phyloP scores from a whole-genome alignment of 2,797 vertebrate genomes.

The Potorous gilbertii region DNA sequence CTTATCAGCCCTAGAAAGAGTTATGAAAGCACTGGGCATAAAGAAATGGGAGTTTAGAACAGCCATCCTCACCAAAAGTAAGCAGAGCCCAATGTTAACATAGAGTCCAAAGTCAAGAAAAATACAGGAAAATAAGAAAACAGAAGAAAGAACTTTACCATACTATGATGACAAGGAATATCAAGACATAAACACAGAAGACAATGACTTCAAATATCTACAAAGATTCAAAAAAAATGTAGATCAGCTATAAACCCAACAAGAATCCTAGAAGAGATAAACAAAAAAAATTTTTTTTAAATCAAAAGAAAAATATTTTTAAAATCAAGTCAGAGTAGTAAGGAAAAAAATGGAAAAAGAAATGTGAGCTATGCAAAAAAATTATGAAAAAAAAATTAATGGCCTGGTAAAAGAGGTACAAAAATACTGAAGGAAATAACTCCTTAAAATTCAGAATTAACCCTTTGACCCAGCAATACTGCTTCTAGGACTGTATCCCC shows the following conservation, averaged over 20 bases:
- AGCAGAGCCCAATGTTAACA: background rate
- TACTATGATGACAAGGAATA: background rate
- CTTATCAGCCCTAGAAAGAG: background rate
- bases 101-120: background rate
- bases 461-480: too few relatives aligned
- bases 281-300: background rate
- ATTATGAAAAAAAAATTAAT: background rate
- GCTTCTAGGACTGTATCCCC: too few relatives aligned
- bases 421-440: background rate
- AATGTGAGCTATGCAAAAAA: background rate
- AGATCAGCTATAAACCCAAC: background rate
- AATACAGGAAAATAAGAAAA: background rate
- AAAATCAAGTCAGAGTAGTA: background rate
- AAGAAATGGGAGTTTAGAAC: background rate
- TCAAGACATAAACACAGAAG: background rate
- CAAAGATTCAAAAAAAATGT: background rate
- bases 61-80: background rate
- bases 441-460: background rate
- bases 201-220: background rate
- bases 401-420: background rate
- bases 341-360: background rate
- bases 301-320: background rate
- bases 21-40: background rate
- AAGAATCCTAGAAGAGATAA: background rate
- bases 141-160: background rate